A percentile compares a stretch with the other conserved stretches of the same genome.
Conservation (phyloP, 2,888 invertebrate genomes). For the Netelia virgata region DNA sequence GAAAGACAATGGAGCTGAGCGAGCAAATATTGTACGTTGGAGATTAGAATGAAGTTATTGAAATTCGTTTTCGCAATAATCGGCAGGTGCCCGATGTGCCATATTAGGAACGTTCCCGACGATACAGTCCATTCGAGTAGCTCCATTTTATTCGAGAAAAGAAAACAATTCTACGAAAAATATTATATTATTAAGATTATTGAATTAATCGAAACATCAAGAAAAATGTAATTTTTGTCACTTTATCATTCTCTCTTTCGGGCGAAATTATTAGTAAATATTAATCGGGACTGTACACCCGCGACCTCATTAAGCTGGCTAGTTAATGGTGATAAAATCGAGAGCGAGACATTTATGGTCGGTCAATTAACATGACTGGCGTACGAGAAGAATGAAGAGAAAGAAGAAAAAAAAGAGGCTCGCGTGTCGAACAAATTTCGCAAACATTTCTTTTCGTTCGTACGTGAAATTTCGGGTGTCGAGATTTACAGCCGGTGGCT, state of each 20-base stretch:
- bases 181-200: background rate
- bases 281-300: background rate
- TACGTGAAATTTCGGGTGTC: slow-evolving; percentile 11
- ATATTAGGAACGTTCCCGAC: background rate
- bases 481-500: slow-evolving; percentile 19
- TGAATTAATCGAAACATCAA: background rate
- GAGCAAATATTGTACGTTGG: slow-evolving; percentile 31
- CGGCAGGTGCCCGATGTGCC: slow-evolving; percentile 27
- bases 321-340: slow-evolving; percentile 19
- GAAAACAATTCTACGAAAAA: background rate
- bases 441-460: slow-evolving; percentile 3
- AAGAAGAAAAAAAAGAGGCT: background rate
- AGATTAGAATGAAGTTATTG: slow-evolving; percentile 51
- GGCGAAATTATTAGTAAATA: background rate
- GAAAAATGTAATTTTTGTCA: background rate
- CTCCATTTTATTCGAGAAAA: background rate
- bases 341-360: slow-evolving; percentile 33
- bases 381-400: background rate
- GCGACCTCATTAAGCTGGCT: background rate
- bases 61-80: slow-evolving; percentile 51
- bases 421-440: slow-evolving; percentile 2
- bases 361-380: slow-evolving; percentile 7
- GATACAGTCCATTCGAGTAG: background rate
- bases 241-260: background rate
- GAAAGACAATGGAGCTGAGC: slow-evolving; percentile 54